Evolutionary conservation across 2,888 invertebrate species (phyloP), one percentile per base, ranked within the genome.

Genomic region (Agrotis segetum): DNA sequence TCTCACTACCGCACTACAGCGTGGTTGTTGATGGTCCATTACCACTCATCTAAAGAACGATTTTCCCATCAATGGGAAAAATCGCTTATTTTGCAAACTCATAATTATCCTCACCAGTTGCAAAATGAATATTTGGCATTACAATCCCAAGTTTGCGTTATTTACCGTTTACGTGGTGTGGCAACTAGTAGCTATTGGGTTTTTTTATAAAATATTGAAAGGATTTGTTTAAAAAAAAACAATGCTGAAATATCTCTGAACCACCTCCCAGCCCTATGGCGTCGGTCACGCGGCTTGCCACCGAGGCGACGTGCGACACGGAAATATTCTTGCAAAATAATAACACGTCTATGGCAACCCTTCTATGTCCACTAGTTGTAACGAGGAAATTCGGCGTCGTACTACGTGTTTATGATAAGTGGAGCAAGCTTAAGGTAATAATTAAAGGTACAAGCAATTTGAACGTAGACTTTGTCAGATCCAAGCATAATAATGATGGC

Each of bases 251-350:
- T 29, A 11, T 11, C 40, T 2, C 40, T 40, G 11, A 40, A 40
- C 11, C 40, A 11, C 29, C 29, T 19, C 6, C 3, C 79, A 81
- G 16, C 82, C 81, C 79, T 82, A 40, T 4, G 14, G 7, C 1
- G 66, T 79, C 68, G 81, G 81, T 82, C 70, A 78, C 76, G 86
- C 79, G 86, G 83, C 75, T 70, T 84, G 67, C 82, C 78, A 1
- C 67, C 50, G 63, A 59, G 62, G 62, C 44, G 49, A 67, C 81
- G 83, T 29, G 82, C 58, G 40, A 6, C 24, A 6, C 50, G 56
- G 34, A 29, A 62, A n/a, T 83, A 82, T 83, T 84, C 87, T 85
- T 79, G 82, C 78, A 74, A 87, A 89, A 89, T 90, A 90, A 90
- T 88, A 90, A 89, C 87, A 88, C 86, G 85, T 88, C 85, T 85